A percentile compares a stretch with the other conserved stretches of the same genome.
Conservation (phyloP, 2,888 invertebrate genomes). For the Priocnemis perturbator region DNA sequence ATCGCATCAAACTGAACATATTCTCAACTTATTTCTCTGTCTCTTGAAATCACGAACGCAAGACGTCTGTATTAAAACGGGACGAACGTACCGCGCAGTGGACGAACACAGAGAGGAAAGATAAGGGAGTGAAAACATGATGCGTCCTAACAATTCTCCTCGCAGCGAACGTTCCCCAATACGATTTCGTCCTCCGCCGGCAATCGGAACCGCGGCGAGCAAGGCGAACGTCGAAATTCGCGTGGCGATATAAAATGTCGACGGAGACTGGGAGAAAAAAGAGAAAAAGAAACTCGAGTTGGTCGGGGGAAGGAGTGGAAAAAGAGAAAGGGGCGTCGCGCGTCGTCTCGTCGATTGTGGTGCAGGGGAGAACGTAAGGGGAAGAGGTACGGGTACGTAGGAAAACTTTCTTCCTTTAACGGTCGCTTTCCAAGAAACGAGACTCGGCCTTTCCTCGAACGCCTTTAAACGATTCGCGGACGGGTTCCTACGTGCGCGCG, state of each 20-base stretch:
- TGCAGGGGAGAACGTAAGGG: neutral
- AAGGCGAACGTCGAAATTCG: slow-evolving; percentile 7
- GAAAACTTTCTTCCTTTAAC: slow-evolving; percentile 4
- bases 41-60: too few relatives aligned
- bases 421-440: slow-evolving; percentile 1
- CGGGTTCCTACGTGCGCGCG: neutral
- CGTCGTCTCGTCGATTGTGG: neutral
- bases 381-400: neutral
- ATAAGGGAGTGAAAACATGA: neutral
- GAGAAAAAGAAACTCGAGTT: slow-evolving; percentile 1
- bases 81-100: too few relatives aligned
- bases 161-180: neutral
- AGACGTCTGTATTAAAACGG: too few relatives aligned
- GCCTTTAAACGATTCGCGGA: slow-evolving; percentile 8
- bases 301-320: neutral
- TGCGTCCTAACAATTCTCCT: neutral
- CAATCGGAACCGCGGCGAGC: neutral
- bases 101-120: neutral
- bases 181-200: neutral
- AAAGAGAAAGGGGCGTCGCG: neutral
- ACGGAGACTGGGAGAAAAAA: neutral
- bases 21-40: too few relatives aligned
- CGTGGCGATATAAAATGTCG: neutral
- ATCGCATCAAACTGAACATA: too few relatives aligned
- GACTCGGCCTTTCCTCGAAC: slow-evolving; percentile 6